These are phyloP conservation scores for Rotaria sp. DNA, from an alignment of 2,888 invertebrate species.

Conservation along the genomic window DNA sequence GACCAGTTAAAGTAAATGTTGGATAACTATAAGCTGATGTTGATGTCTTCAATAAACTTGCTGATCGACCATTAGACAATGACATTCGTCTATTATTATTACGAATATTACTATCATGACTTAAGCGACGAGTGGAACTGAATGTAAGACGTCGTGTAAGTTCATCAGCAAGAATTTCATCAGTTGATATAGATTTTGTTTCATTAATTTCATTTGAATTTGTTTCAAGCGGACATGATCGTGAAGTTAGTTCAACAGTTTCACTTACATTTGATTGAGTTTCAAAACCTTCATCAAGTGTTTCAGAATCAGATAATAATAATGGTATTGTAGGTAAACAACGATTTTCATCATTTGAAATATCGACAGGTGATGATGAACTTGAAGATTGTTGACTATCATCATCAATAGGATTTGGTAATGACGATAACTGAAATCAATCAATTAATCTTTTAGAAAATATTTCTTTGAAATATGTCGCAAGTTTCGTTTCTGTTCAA, in stretches of 20 bases:
- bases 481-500: no score
- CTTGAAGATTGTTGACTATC: not conserved
- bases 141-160: not conserved
- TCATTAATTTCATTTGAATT: not conserved
- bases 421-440: not conserved
- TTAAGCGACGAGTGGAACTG: not conserved
- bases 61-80: not conserved
- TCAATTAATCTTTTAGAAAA: not conserved
- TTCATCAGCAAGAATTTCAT: not conserved
- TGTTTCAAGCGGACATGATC: not conserved
- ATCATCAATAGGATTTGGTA: not conserved
- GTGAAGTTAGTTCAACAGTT: not conserved
- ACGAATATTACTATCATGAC: not conserved
- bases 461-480: not conserved
- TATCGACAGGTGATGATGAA: not conserved
- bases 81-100: not conserved
- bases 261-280: not conserved
- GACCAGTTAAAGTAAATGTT: not conserved
- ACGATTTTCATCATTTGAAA: not conserved
- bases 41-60: not conserved
- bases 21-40: not conserved
- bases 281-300: not conserved
- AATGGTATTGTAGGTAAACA: not conserved
- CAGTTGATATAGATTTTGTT: not conserved
- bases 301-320: not conserved